phyloP scores from a whole-genome alignment of 2,113 vertebrate species.

The Callorhinus ursinus region DNA sequence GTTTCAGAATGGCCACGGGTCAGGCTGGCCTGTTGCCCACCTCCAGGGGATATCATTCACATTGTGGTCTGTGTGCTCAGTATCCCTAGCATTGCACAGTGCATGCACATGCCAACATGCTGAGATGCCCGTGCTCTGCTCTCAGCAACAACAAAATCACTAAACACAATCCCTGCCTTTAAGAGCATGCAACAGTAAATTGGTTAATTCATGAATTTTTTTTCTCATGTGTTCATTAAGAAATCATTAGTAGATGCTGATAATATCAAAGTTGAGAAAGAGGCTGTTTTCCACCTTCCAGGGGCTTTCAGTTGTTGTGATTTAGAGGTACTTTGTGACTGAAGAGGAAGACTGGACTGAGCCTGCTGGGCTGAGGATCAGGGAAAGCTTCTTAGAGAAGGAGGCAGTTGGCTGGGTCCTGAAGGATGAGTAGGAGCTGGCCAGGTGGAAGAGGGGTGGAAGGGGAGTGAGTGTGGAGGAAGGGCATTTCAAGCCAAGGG shows the following conservation, averaged over 20 bases:
- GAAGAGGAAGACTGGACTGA: not conserved
- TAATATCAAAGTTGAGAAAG: not conserved
- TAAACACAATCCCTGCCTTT: not conserved
- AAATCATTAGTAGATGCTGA: not conserved
- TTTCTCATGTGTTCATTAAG: not conserved
- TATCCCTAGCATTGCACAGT: fast-evolving
- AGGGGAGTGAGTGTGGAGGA: not conserved
- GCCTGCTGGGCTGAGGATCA: not conserved
- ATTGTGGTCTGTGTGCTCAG: not conserved
- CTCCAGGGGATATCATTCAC: not conserved
- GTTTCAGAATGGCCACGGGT: not conserved
- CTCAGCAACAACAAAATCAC: not conserved
- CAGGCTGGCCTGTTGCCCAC: not conserved
- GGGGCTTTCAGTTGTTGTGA: not conserved
- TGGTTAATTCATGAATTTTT: not conserved
- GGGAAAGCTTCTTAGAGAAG: slow-evolving; percentile 21
- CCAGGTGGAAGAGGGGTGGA: not conserved
- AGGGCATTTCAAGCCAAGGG: not conserved
- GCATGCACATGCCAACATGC: fast-evolving
- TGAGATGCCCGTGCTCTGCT: not conserved
- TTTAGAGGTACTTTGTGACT: not conserved
- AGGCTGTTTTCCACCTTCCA: not conserved
- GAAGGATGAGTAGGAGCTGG: not conserved
- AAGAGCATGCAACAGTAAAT: not conserved
- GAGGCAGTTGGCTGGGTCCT: not conserved